These are phyloP conservation scores for Pyrocoelia pectoralis DNA, from an alignment of 2,888 invertebrate species.

Conservation along the genomic window DNA sequence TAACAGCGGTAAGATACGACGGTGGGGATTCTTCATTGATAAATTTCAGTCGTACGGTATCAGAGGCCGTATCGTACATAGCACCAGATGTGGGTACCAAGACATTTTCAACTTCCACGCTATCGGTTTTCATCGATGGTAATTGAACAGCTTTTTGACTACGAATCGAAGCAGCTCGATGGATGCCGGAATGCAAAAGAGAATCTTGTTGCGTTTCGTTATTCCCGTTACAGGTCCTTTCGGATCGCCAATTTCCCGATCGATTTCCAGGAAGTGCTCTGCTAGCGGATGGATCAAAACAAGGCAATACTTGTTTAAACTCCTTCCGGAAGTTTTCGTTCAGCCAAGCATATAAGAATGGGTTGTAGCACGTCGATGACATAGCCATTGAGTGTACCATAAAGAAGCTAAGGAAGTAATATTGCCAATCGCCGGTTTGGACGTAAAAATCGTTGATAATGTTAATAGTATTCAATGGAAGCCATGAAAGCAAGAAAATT, in stretches of 20 bases:
- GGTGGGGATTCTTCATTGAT: slow-evolving; percentile 55
- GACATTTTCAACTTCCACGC: slow-evolving; percentile 67
- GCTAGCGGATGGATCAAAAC: slow-evolving; percentile 61
- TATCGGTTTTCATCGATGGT: slow-evolving; percentile 61
- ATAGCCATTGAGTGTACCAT: slow-evolving; percentile 88
- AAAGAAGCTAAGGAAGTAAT: slow-evolving; percentile 90
- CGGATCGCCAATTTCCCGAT: slow-evolving; percentile 69
- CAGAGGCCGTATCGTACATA: slow-evolving; percentile 57
- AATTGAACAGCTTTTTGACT: slow-evolving; percentile 49
- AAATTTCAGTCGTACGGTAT: slow-evolving; percentile 58
- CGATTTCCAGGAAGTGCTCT: slow-evolving; percentile 46
- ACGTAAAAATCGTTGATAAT: slow-evolving; percentile 84
- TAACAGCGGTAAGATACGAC: background rate
- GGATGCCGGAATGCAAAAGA: slow-evolving; percentile 60
- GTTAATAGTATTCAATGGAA: slow-evolving; percentile 90
- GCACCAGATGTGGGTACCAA: slow-evolving; percentile 58
- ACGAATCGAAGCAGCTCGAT: slow-evolving; percentile 64
- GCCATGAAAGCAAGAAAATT: slow-evolving; percentile 96
- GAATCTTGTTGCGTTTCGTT: slow-evolving; percentile 73
- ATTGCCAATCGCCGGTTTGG: slow-evolving; percentile 77
- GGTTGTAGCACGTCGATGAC: slow-evolving; percentile 95
- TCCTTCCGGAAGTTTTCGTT: slow-evolving; percentile 94
- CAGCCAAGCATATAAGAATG: slow-evolving; percentile 94
- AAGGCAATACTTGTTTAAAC: slow-evolving; percentile 79
- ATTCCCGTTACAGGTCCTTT: slow-evolving; percentile 78